Evolutionary conservation across 2,888 invertebrate genomes (phyloP), one percentile per base, ranked within the genome.

Genomic region (Volucella inanis): DNA sequence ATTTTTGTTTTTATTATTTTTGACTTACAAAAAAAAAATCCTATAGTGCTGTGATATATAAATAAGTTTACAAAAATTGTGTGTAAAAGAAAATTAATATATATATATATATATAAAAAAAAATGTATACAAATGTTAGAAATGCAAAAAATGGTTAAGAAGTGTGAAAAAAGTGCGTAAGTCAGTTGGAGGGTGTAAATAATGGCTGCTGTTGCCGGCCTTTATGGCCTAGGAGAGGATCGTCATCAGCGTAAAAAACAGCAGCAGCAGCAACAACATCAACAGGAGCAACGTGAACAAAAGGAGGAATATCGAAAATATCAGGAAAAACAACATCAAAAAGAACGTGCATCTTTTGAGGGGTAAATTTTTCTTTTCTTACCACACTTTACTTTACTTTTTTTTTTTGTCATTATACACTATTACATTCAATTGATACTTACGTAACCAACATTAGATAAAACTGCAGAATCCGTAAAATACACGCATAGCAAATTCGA

Each of bases 171-270:
- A 14, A 61, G 41, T 68, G 12, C 11, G 39, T 41, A 45, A 12
- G 41, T 31, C 62, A 11, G 22, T 74, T 65, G 67, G 55, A 45
- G 76, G 59, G 68, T 85, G 87, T 87, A 87, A 85, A 88, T 89
- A 70, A 96, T 96, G 96, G 96, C 96, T 90, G 95, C 96, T 88
- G 96, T 96, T 91, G 96, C 96, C 89, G 96, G 96, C 90, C 94
- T 96, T 80, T 96, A 96, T 91, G 96, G 96, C 89, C 94, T 96
- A 90, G 95, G 96, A 90, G 96, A 96, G 92, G 96, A 96, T 91
- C 94, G 95, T 64, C 91, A 91, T 78, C 92, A 91, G 83, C 90
- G 92, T 47, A 90, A 92, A 75, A 91, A 92, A 87, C 91, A 92
- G 87, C 92, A 91, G 71, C 91, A 92, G 93, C 93, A 94, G 93